Percentiles rank a stretch among this genome's conserved stretches.
Evolutionary conservation across 2,797 vertebrate genomes (phyloP).

Genomic region (Leuciscus waleckii): DNA sequence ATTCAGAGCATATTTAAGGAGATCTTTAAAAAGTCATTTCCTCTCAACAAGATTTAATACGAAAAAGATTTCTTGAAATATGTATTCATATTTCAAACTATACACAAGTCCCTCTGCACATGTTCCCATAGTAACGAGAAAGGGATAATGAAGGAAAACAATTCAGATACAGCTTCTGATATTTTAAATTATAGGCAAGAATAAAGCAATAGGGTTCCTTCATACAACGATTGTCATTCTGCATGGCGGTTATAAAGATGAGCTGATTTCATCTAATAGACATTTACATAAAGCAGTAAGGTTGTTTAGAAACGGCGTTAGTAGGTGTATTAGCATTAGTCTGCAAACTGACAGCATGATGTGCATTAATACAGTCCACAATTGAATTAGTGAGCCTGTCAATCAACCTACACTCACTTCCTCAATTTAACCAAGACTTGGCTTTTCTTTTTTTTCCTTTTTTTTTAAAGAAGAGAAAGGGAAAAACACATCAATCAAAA

Average conservation of each 20-base stretch:
- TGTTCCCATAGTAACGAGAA: constrained; percentile 59
- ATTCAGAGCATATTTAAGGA: neutral
- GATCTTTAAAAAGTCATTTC: neutral
- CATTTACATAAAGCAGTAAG: constrained; percentile 8
- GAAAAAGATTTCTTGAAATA: neutral
- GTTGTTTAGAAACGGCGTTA: neutral
- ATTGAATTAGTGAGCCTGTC: constrained; percentile 25
- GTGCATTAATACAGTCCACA: neutral
- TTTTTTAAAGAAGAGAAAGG: too few relatives aligned
- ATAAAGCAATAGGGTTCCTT: constrained; percentile 15
- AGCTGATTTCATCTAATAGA: constrained; percentile 13
- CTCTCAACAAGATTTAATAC: neutral
- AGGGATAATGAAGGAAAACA: constrained; percentile 33
- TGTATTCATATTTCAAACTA: constrained; percentile 22
- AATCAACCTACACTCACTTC: neutral
- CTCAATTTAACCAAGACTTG: too few relatives aligned
- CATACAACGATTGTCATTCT: constrained; percentile 10
- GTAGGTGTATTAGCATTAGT: constrained; percentile 17
- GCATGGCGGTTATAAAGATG: neutral
- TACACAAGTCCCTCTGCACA: constrained; percentile 32
- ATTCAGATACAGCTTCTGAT: constrained; percentile 31
- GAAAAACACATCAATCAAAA: neutral
- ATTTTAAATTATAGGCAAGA: constrained; percentile 46
- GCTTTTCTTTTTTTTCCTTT: too few relatives aligned
- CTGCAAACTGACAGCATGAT: constrained; percentile 20